Conservation (phyloP, 2,888 invertebrate species). For the Scelioninae gen. 2 region DNA sequence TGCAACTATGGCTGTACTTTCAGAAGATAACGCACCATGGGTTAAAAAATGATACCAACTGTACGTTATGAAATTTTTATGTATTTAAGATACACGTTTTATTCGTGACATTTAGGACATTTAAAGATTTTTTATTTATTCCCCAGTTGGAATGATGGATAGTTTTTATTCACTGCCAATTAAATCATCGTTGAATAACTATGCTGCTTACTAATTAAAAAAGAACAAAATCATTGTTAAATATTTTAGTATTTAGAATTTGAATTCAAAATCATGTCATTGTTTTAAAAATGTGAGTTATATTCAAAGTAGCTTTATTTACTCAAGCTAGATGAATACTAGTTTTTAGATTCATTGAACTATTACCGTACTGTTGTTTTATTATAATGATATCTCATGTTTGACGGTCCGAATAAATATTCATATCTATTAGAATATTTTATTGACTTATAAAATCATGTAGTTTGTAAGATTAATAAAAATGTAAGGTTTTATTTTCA, state of each 20-base stretch:
- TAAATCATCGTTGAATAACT: conserved; percentile 65
- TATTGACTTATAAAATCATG: conserved; percentile 1
- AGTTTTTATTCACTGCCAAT: conserved; percentile 70
- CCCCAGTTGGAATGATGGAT: conserved; percentile 62
- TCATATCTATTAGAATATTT: conserved; percentile 12
- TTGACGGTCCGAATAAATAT: conserved; percentile 43
- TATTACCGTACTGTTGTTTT: conserved; percentile 34
- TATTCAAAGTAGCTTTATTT: conserved; percentile 1
- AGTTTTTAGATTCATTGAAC: conserved; percentile 35
- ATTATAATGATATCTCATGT: conserved; percentile 42
- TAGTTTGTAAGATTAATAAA: neutral
- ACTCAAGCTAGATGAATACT: conserved; percentile 2
- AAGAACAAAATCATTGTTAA: conserved; percentile 61
- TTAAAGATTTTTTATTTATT: conserved; percentile 58
- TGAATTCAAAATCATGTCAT: conserved; percentile 16
- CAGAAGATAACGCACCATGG: conserved; percentile 53
- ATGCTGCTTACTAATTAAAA: conserved; percentile 61
- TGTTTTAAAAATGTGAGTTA: conserved; percentile 8
- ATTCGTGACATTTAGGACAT: conserved; percentile 32
- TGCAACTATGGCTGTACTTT: conserved; percentile 61
- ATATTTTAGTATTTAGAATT: conserved; percentile 58
- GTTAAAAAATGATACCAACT: conserved; percentile 26
- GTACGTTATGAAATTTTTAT: conserved; percentile 49
- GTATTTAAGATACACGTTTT: conserved; percentile 51
- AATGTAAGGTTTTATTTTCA: too few relatives aligned